Percentiles rank a stretch among this genome's conserved stretches.
Evolutionary conservation across 2,888 invertebrate species (phyloP).

Genomic region (Orgyia antiqua): DNA sequence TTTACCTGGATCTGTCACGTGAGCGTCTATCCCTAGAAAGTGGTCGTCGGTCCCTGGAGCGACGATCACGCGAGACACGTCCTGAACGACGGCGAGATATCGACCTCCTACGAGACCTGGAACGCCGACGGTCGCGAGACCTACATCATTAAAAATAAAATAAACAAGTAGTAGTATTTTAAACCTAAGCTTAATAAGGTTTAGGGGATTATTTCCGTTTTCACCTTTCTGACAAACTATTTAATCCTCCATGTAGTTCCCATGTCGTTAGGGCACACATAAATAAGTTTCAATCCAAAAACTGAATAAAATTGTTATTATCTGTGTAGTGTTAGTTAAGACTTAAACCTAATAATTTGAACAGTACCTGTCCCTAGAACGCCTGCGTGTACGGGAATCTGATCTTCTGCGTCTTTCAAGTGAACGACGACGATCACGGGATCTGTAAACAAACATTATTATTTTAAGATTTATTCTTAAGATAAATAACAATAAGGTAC

Average conservation of each 20-base stretch:
- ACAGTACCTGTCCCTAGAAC: slow-evolving; percentile 68
- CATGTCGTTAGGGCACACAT: too few relatives aligned
- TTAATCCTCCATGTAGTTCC: too few relatives aligned
- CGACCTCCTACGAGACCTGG: slow-evolving; percentile 61
- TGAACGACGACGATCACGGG: slow-evolving; percentile 73
- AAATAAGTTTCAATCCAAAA: too few relatives aligned
- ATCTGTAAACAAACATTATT: slow-evolving; percentile 34
- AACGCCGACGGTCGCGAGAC: slow-evolving; percentile 63
- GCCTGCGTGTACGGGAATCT: slow-evolving; percentile 67
- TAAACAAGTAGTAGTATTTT: too few relatives aligned
- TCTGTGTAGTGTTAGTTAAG: too few relatives aligned
- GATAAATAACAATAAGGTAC: too few relatives aligned
- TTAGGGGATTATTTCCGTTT: neutral
- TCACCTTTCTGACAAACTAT: too few relatives aligned
- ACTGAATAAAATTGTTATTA: too few relatives aligned
- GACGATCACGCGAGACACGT: slow-evolving; percentile 57
- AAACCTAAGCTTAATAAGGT: too few relatives aligned
- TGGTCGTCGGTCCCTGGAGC: slow-evolving; percentile 51
- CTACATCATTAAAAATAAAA: too few relatives aligned
- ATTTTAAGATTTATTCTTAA: too few relatives aligned
- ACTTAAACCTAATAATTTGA: too few relatives aligned
- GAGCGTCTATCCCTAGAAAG: slow-evolving; percentile 54
- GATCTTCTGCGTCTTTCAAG: slow-evolving; percentile 69
- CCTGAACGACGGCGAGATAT: slow-evolving; percentile 59
- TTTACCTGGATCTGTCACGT: slow-evolving; percentile 58